Conservation (phyloP, 2,113 vertebrate genomes). For the Anoura caudifer region DNA sequence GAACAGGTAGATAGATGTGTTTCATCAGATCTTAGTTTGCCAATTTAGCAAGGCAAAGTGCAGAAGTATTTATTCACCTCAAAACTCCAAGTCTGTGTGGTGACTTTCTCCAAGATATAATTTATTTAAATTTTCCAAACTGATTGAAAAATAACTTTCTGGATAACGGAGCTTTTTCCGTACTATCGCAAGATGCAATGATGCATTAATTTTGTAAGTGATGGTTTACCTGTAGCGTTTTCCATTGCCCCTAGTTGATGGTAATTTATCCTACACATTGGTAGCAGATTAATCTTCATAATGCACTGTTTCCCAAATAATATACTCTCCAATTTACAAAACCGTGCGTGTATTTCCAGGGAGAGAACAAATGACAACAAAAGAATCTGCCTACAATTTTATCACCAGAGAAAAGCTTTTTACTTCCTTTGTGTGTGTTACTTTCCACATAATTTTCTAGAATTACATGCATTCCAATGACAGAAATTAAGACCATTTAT, state of each 20-base stretch:
- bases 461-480: not conserved
- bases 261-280: not conserved
- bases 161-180: not conserved
- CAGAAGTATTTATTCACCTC: not conserved
- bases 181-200: not conserved
- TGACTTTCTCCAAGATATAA: not conserved
- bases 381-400: not conserved
- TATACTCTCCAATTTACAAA: not conserved
- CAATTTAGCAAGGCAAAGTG: not conserved
- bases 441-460: not conserved
- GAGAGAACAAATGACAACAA: not conserved
- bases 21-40: not conserved
- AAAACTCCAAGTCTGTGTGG: not conserved
- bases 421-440: not conserved
- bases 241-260: not conserved
- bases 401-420: not conserved
- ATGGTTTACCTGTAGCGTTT: not conserved
- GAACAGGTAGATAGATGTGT: not conserved
- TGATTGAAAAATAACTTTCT: not conserved
- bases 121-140: not conserved
- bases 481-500: not conserved
- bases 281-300: not conserved
- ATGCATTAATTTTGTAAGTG: not conserved
- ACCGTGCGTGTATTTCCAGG: not conserved
- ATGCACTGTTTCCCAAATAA: not conserved